Evolutionary conservation across 1,140 invertebrate genomes (phyloP).

Genomic region (roundworm (Caenorhabditis elegans)): WBcel235 BX284605.5:5241501-5242000

Average conservation of each 20-base stretch:
- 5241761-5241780: neutral
- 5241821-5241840: constrained; percentile 15
- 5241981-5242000: neutral
- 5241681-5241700: neutral
- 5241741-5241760: neutral
- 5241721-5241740: too few relatives aligned
- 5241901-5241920: neutral
- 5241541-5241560: too few relatives aligned
- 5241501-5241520: neutral
- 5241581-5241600: neutral
- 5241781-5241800: constrained; percentile 33
- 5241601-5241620: neutral
- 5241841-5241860: constrained; percentile 27
- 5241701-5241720: neutral
- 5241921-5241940: neutral
- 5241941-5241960: neutral
- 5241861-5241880: neutral
- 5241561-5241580: too few relatives aligned
- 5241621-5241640: neutral
- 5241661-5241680: neutral
- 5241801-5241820: constrained; percentile 42
- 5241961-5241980: neutral
- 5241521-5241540: neutral
- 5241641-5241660: neutral
- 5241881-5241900: constrained; percentile 30